These are phyloP conservation scores for Esox masquinongy DNA, from an alignment of 2,797 vertebrate species.

Conservation along the genomic window DNA sequence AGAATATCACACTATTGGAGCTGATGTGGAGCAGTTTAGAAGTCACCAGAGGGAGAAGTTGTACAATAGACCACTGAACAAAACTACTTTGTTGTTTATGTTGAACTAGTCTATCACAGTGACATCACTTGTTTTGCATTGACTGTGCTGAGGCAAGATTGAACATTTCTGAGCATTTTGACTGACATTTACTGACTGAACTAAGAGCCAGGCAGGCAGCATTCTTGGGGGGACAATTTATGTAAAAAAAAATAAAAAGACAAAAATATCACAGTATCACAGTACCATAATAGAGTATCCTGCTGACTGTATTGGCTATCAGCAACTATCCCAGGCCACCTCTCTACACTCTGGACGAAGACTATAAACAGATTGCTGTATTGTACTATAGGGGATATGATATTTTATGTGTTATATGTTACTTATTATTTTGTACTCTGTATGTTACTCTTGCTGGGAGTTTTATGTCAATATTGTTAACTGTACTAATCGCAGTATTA, in stretches of 20 bases:
- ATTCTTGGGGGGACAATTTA: not conserved
- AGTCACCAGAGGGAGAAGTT: not conserved
- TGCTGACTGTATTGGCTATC: not conserved
- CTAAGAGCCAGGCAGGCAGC: not conserved
- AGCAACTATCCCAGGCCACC: not conserved
- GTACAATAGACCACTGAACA: not conserved
- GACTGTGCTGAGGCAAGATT: not conserved
- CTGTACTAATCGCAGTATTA: not conserved
- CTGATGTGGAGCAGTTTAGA: not conserved
- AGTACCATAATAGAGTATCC: not conserved
- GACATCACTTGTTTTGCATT: not conserved
- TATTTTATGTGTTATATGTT: not conserved
- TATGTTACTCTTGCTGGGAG: not conserved
- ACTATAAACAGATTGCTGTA: too few species aligned
- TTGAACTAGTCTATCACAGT: not conserved
- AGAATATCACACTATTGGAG: not conserved
- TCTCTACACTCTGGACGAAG: not conserved
- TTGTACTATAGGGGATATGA: too few species aligned
- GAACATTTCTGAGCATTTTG: not conserved
- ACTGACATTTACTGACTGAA: not conserved
- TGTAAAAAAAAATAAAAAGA: not conserved
- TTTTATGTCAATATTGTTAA: not conserved
- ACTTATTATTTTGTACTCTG: not conserved
- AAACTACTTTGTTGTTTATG: not conserved
- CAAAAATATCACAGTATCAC: not conserved